Percentiles rank a stretch among this genome's conserved stretches.
phyloP scores from a whole-genome alignment of 2,888 invertebrate genomes.

The Torymus auratus region DNA sequence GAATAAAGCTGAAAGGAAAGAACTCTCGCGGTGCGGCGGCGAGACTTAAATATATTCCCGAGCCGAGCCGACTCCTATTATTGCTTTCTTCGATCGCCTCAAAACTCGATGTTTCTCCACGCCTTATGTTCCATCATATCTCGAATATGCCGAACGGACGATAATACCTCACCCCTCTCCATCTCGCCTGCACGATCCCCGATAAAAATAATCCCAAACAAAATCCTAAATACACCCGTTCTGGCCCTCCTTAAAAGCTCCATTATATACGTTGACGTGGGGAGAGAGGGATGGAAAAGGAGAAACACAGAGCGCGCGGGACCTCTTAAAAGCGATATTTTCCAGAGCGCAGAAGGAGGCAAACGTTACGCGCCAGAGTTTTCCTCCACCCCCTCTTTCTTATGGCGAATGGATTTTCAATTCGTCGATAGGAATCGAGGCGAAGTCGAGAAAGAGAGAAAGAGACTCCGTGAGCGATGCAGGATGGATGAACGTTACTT shows the following conservation, averaged over 20 bases:
- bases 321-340: constrained; percentile 31
- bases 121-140: too few species aligned
- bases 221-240: constrained; percentile 16
- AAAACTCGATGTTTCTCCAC: too few species aligned
- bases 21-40: too few species aligned
- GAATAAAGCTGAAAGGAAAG: too few species aligned
- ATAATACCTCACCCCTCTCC: too few species aligned
- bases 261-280: constrained; percentile 7
- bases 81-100: too few species aligned
- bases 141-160: too few species aligned
- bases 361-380: not conserved
- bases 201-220: constrained; percentile 32
- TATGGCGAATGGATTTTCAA: constrained; percentile 50
- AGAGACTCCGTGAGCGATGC: too few species aligned
- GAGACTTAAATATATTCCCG: too few species aligned
- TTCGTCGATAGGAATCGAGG: constrained; percentile 46
- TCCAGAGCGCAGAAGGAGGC: not conserved
- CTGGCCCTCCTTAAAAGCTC: constrained; percentile 18
- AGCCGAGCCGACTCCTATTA: too few species aligned
- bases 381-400: constrained; percentile 12
- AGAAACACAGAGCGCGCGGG: not conserved
- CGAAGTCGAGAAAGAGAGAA: constrained; percentile 1
- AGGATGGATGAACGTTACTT: too few species aligned
- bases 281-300: not conserved
- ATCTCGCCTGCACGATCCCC: not conserved